Conservation (phyloP, 1,140 invertebrate species). For the Aphelenchoides avenae region DNA sequence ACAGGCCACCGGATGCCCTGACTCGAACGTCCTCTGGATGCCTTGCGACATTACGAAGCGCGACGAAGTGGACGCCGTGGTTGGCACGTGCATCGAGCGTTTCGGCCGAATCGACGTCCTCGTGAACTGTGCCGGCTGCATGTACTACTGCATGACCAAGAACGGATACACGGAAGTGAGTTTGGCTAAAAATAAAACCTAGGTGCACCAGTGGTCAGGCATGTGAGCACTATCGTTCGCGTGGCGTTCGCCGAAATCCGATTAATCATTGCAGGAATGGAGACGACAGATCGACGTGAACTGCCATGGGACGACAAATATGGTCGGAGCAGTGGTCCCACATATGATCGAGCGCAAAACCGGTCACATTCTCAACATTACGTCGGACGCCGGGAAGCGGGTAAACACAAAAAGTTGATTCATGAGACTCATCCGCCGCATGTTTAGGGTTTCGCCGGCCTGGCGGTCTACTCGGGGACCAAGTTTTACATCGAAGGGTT, state of each 20-base stretch:
- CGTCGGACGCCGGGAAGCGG: constrained; percentile 62
- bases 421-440: background rate
- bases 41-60: constrained; percentile 39
- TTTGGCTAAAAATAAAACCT: constrained; percentile 6
- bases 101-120: constrained; percentile 62
- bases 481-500: constrained; percentile 63
- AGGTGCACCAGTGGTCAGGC: background rate
- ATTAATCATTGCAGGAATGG: constrained; percentile 56
- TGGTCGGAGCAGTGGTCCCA: constrained; percentile 61
- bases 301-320: constrained; percentile 61
- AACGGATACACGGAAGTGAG: constrained; percentile 59
- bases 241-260: background rate
- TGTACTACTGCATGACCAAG: constrained; percentile 62
- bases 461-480: constrained; percentile 63
- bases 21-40: constrained; percentile 26
- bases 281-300: constrained; percentile 61
- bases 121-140: constrained; percentile 63
- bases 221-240: constrained; percentile 1
- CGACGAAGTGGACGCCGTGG: constrained; percentile 35
- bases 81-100: constrained; percentile 15
- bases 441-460: constrained; percentile 61
- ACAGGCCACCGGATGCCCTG: constrained; percentile 5
- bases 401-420: constrained; percentile 37
- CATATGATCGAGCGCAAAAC: constrained; percentile 60
- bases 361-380: constrained; percentile 63